Evolutionary conservation across 2,888 invertebrate species (phyloP), one percentile per base, ranked within the genome.

Genomic region (Reticulitermes lucifugus): DNA sequence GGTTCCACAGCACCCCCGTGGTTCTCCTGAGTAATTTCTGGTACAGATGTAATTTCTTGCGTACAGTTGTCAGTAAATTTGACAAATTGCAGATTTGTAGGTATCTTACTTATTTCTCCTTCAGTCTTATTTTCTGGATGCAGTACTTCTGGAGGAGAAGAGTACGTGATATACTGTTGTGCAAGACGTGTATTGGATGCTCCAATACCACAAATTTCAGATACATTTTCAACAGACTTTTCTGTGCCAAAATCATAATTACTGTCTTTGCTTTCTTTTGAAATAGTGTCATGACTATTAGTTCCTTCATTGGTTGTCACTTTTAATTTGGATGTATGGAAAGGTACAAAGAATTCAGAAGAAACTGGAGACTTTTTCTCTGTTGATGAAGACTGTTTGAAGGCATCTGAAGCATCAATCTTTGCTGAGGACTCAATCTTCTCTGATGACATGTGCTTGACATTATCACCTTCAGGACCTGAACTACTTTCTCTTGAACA

Each of bases 341-440:
- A 65, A 65, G 77, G 46, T n/a, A 25, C n/a, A 60, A 55, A 84
- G n/a, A 41, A 29, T 29, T 65, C 84, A n/a, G 43, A 43, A 41
- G 70, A 79, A 65, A 65, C 25, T 65, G 65, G 25, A 60, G 60
- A 60, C 18, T 6, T 14, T 18, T 21, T 6, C 21, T 22, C n/a
- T 60, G n/a, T 60, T 60, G n/a, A 22, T 60, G 60, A 60, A 25
- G 65, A 25, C 12, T 65, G n/a, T n/a, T 25, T n/a, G 7, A 65
- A 25, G 25, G n/a, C n/a, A 65, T 6, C 25, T n/a, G 65, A 65
- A 25, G n/a, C 25, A 65, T 65, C 14, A 65, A n/a, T 65, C 14
- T 18, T 18, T 55, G 14, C 18, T 18, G 14, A 0, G 14, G 55
- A 18, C 55, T 18, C 55, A 18, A 18, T 12, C 18, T 55, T 55